Evolutionary conservation across 2,113 vertebrate species (phyloP), one percentile per base, ranked within the genome.

Genomic region (Cardinalis cardinalis): DNA sequence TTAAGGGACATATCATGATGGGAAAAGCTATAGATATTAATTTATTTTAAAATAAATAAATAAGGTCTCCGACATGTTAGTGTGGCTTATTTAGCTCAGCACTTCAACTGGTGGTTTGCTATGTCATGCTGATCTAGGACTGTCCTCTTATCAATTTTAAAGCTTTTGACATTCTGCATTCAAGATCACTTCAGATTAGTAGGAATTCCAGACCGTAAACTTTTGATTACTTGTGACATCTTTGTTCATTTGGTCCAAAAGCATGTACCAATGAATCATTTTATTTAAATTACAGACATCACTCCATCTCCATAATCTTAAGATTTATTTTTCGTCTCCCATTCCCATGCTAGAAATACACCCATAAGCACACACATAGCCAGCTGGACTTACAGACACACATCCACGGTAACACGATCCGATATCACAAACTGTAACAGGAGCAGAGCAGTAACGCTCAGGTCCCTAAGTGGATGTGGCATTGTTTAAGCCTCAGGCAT

Each of bases 381-480:
- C 71, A 72, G 69, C 20, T 81, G 58, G 49, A 88, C 40, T 95
- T 58, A 73, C 26, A 91, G 94, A 92, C 59, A 48, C 32, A 43
- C 34, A 73, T 92, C 56, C 75, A 55, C 34, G 38, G 88, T 84
- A 90, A 90, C 88, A 64, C 0, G 19, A 86, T 83, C 94, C 40
- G 2, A 38, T 80, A 86, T 71, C 86, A 46, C 88, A 79, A 65
- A 91, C 94, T 68, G 74, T 82, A 95, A 94, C 46, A 79, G 78
- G 71, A 96, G 71, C 79, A 84, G 89, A 96, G 86, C 81, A 79
- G 93, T 88, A 96, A 95, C 0, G 49, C 78, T 95, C 88, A 83
- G 93, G 92, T 96, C 81, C 60, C 81, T 97, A 96, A 95, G 69
- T 92, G 83, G 91, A 96, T 95, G 94, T 96, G 96, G 94, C 94